A percentile compares a stretch with the other conserved stretches of the same genome.
Conservation (phyloP, 2,888 invertebrate species). For the Lucinisca nassula region DNA sequence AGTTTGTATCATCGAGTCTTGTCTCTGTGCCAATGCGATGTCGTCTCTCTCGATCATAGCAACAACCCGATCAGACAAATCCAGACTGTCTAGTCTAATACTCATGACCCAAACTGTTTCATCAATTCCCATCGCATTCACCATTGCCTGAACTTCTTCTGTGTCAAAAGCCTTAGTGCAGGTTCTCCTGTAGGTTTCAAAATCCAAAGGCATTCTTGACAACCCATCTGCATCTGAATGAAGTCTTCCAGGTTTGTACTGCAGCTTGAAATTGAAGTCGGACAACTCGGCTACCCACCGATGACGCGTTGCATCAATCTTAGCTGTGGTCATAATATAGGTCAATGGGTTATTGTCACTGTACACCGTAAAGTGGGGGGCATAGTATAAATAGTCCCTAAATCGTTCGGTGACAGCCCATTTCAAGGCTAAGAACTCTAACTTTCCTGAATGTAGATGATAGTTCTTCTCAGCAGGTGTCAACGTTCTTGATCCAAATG, state of each 20-base stretch:
- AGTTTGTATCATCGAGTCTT: no score
- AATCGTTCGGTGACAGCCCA: no score
- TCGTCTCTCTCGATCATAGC: no score
- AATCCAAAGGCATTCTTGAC: constrained; percentile 20
- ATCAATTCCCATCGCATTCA: no score
- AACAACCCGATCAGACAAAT: no score
- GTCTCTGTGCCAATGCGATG: no score
- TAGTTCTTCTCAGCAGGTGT: constrained; percentile 72
- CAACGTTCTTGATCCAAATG: constrained; percentile 17
- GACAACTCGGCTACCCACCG: constrained; percentile 4
- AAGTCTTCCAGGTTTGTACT: constrained; percentile 19
- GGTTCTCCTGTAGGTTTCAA: neutral
- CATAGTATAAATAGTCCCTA: constrained; percentile 65
- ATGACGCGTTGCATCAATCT: neutral
- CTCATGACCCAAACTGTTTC: no score
- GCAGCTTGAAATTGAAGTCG: constrained; percentile 8
- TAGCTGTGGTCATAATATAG: constrained; percentile 46
- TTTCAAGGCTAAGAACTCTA: constrained; percentile 61
- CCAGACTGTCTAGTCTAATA: no score
- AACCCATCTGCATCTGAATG: constrained; percentile 21
- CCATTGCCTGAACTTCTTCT: neutral
- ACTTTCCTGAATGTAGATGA: constrained; percentile 63
- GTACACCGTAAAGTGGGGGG: constrained; percentile 47
- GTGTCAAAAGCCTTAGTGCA: neutral
- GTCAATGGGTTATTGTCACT: constrained; percentile 60